Evolutionary conservation across 2,888 invertebrate genomes (phyloP), one percentile per base, ranked within the genome.

Genomic region (Carcina quercana): DNA sequence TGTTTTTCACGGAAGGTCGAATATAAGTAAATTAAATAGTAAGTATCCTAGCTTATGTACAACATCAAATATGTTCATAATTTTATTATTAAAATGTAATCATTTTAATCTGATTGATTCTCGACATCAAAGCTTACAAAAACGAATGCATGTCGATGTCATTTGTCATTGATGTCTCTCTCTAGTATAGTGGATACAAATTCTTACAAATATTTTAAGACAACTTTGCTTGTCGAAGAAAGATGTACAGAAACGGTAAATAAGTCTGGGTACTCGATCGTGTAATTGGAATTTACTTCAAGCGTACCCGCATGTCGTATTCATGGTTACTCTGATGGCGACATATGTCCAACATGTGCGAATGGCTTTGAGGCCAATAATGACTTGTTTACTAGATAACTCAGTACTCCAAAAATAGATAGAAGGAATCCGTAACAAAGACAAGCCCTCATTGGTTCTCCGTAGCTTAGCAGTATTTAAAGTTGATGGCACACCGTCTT

Each of bases 271-370:
- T 47, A 20, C 28, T 30, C 34, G 32, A 46, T 45, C 43, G 35
- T 39, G 40, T 49, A 45, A 50, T 50, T 48, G 45, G 36, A 49
- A 49, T 52, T 42, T 42, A 43, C 42, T 42, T 38, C 47, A 45
- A 47, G 49, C 49, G 42, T 47, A 44, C 45, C 50, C 50, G 41
- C 42, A 51, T 53, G 42, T 49, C 46, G 20, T 37, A 39, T 27
- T 43, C 46, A 50, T 53, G 53, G 50, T 56, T 47, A 54, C 53
- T 50, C 54, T 60, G 59, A 54, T 45, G 50, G 46, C 51, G 61
- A 60, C 64, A 68, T 59, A 45, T 69, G 71, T 53, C 58, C 41
- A 38, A 44, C 63, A 66, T 55, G 63, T 65, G 67, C 22, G 10
- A 24, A 24, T 8, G 3, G 5, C 3, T 6, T 7, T 24, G n/a